Evolutionary conservation across 2,888 invertebrate genomes (phyloP).

Genomic region (Sceliomorpha sp.): DNA sequence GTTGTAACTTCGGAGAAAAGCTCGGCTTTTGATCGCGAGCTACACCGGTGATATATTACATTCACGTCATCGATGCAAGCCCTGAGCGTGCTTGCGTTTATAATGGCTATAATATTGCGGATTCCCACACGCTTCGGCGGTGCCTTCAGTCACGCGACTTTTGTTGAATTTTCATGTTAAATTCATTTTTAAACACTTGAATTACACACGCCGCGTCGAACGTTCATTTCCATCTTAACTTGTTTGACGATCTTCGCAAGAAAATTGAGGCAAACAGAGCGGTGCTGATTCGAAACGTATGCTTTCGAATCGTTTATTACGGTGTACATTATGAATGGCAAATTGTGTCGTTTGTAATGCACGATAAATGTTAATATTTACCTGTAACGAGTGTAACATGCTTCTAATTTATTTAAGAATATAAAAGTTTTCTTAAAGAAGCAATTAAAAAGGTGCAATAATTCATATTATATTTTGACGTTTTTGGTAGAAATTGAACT

Average conservation of each 20-base stretch:
- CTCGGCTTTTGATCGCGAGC: conserved; percentile 64
- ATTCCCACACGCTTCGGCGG: conserved; percentile 38
- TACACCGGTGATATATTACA: conserved; percentile 73
- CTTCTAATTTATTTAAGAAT: no score
- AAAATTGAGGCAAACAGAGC: no score
- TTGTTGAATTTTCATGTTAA: conserved; percentile 42
- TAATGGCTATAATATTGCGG: conserved; percentile 67
- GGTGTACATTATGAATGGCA: no score
- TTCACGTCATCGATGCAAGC: conserved; percentile 77
- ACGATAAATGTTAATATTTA: no score
- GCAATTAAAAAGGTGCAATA: no score
- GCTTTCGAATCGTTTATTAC: no score
- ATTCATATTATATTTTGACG: no score
- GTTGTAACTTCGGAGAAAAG: conserved; percentile 71
- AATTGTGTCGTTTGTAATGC: no score
- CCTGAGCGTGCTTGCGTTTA: conserved; percentile 73
- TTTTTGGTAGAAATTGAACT: no score
- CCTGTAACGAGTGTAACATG: no score
- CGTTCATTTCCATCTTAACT: conserved; percentile 27
- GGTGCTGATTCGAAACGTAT: no score
- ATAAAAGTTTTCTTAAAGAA: no score
- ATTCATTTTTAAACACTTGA: conserved; percentile 40
- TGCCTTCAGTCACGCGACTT: conserved; percentile 55
- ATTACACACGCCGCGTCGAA: conserved; percentile 23
- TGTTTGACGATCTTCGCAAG: conserved; percentile 36